Evolutionary conservation across 1,140 invertebrate species (phyloP).

Genomic region (Calephelis virginiensis): DNA sequence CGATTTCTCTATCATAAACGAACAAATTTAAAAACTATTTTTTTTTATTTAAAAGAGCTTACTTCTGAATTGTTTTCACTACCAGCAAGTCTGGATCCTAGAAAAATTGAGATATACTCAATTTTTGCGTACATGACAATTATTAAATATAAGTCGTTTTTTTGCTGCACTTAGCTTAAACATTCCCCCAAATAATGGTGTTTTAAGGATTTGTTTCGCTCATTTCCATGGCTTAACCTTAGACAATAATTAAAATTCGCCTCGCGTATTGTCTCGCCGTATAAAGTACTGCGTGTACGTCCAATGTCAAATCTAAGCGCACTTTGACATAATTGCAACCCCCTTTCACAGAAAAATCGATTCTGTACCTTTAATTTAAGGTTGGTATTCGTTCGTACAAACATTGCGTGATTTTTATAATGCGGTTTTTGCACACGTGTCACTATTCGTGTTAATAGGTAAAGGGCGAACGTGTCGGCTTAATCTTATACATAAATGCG

Average conservation of each 20-base stretch:
- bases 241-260: slow-evolving; percentile 48
- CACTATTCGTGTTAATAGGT: slow-evolving; percentile 67
- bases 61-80: too few relatives aligned
- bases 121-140: too few relatives aligned
- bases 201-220: background rate
- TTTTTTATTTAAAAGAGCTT: too few relatives aligned
- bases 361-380: slow-evolving; percentile 32
- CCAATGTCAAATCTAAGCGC: slow-evolving; percentile 65
- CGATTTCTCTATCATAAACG: too few relatives aligned
- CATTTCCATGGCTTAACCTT: slow-evolving; percentile 5
- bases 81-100: too few relatives aligned
- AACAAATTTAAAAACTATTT: too few relatives aligned
- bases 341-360: slow-evolving; percentile 32
- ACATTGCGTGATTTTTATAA: slow-evolving; percentile 20
- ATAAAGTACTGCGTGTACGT: slow-evolving; percentile 26
- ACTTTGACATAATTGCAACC: slow-evolving; percentile 41
- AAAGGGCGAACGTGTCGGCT: slow-evolving; percentile 59
- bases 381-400: slow-evolving; percentile 32
- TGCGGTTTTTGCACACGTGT: slow-evolving; percentile 45
- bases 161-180: too few relatives aligned
- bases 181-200: background rate
- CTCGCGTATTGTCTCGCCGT: slow-evolving; percentile 52
- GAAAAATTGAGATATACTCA: too few relatives aligned
- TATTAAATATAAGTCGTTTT: too few relatives aligned
- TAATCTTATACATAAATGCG: slow-evolving; percentile 27